Conservation (phyloP, 2,797 vertebrate species). For the Coilia nasus region DNA sequence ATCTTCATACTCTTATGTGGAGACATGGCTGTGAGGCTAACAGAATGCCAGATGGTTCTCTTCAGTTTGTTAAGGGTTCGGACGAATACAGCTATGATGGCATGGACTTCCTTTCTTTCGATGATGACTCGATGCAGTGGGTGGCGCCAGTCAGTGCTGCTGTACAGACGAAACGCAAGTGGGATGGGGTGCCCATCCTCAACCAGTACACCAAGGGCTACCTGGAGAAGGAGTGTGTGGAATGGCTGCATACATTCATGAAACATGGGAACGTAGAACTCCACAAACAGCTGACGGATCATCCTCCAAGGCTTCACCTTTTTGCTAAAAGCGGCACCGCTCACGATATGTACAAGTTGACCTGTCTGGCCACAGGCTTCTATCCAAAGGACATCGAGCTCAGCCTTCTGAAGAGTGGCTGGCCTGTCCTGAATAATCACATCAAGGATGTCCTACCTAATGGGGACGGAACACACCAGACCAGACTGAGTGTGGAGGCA, state of each 20-base stretch:
- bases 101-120: too few relatives aligned
- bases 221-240: slow-evolving; percentile 52
- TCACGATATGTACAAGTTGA: slow-evolving; percentile 38
- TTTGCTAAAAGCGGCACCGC: neutral
- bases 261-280: accelerated
- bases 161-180: slow-evolving; percentile 54
- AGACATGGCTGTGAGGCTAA: slow-evolving; percentile 62
- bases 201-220: slow-evolving; percentile 71
- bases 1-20: slow-evolving; percentile 70
- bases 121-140: slow-evolving; percentile 48
- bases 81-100: slow-evolving; percentile 69
- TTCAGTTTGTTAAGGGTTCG: neutral
- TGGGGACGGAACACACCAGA: too few relatives aligned
- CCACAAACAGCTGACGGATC: neutral
- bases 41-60: accelerated
- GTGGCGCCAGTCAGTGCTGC: slow-evolving; percentile 30
- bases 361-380: slow-evolving; percentile 70
- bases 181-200: slow-evolving; percentile 60
- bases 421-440: accelerated
- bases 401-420: slow-evolving; percentile 26
- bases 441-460: too few relatives aligned
- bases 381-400: slow-evolving; percentile 50
- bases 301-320: neutral
- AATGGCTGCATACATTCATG: slow-evolving; percentile 60
- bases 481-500: too few relatives aligned